Conservation (phyloP, 2,113 vertebrate genomes). For the Seriola dumerili region DNA sequence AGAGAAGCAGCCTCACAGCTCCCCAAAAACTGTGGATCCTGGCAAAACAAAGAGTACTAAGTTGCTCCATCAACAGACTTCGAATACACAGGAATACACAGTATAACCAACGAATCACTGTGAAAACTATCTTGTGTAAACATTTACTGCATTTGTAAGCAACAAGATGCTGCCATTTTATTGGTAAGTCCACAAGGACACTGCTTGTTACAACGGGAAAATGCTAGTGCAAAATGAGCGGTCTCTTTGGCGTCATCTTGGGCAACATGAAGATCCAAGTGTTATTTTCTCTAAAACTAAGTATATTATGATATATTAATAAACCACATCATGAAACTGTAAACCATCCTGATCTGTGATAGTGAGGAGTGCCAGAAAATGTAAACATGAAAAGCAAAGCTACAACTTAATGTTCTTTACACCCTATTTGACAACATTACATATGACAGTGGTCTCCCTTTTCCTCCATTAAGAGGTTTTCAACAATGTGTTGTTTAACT, state of each 20-base stretch:
- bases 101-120: conserved; percentile 49
- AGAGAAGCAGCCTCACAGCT: conserved; percentile 30
- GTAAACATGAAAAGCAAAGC: not conserved
- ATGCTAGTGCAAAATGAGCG: not conserved
- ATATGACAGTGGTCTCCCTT: not conserved
- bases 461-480: not conserved
- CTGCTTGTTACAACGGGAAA: not conserved
- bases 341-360: not conserved
- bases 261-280: not conserved
- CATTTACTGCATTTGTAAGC: conserved; percentile 37
- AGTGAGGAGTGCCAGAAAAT: too few species aligned
- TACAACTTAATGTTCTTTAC: not conserved
- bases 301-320: not conserved
- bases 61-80: conserved; percentile 31
- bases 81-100: conserved; percentile 23
- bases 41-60: conserved; percentile 12
- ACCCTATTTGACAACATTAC: not conserved
- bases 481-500: not conserved
- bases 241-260: not conserved
- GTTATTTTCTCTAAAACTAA: not conserved
- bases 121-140: not conserved
- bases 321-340: not conserved
- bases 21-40: conserved; percentile 20
- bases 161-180: not conserved
- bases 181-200: conserved; percentile 3